Percentiles rank a stretch among this genome's conserved stretches.
Evolutionary conservation across 2,113 vertebrate species (phyloP).

Genomic region (Triplophysa tibetana): DNA sequence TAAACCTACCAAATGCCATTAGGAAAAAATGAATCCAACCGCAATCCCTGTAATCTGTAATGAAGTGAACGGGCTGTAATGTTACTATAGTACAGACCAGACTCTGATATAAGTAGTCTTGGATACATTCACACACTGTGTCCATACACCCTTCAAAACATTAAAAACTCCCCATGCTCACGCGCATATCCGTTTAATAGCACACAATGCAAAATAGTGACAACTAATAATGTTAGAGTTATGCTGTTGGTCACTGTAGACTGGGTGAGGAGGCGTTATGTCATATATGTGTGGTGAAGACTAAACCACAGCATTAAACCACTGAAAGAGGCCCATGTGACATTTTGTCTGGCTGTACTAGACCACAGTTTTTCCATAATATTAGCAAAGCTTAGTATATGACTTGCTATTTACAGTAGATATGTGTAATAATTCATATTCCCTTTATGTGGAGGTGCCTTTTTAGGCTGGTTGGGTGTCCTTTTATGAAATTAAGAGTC

Average conservation of each 20-base stretch:
- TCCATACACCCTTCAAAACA: constrained; percentile 14
- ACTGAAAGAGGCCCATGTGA: constrained; percentile 45
- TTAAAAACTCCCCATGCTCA: constrained; percentile 24
- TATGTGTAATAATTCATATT: neutral
- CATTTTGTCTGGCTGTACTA: constrained; percentile 46
- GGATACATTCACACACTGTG: constrained; percentile 30
- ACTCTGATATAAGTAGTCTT: constrained; percentile 54
- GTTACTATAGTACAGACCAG: constrained; percentile 64
- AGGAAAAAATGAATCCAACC: constrained; percentile 67
- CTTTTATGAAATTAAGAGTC: neutral
- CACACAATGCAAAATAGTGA: constrained; percentile 42
- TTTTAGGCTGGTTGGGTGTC: neutral
- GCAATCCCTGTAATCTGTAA: constrained; percentile 62
- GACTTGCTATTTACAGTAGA: too few species aligned
- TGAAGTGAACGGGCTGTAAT: constrained; percentile 68
- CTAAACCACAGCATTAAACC: constrained; percentile 47
- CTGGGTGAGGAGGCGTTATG: constrained; percentile 32
- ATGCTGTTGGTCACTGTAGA: constrained; percentile 32
- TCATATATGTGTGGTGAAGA: constrained; percentile 41
- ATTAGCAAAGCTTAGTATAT: constrained; percentile 13
- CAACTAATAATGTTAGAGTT: constrained; percentile 42
- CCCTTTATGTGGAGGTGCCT: constrained; percentile 4
- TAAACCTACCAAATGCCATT: constrained; percentile 70
- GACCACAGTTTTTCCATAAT: constrained; percentile 43
- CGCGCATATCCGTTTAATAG: constrained; percentile 1